Evolutionary conservation across 23 tunicate genomes (phyloP), one percentile per base, ranked within the genome.

Genomic region (Trididemnum clinides): DNA sequence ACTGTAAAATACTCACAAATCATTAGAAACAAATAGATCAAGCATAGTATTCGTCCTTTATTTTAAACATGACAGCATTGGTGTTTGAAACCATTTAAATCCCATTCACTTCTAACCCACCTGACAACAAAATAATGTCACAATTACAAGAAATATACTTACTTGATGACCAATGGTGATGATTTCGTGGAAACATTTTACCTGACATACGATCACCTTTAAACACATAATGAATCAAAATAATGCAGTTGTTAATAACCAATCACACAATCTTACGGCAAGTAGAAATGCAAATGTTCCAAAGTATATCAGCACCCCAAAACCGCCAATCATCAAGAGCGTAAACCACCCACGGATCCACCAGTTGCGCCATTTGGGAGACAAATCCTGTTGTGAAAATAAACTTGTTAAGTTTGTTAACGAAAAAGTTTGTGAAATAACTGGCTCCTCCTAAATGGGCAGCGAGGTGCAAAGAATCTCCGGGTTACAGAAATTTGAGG

Each of bases 161-260:
- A 89, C 92, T 89, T 88, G 93, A 33, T 97, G 89, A 5, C 95
- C 97, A 57, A 97, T 97, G 10, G 99, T 86, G 77, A 97, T 97
- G 34, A 97, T 97, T 77, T 97, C 99, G 82, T 97, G 99, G 54
- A 89, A 97, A 44, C 97, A 88, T 82, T 97, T 97, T 19, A 97
- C 88, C 86, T 97, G 99, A 29, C 88, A 71, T 12, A 85, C 33
- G 7, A 97, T 82, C 18, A 97, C 91, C 94, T 92, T 82, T 0
- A 84, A 71, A 64, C 37, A 50, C 15, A 27, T 30, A 51, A 78
- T 36, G 3, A 39, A 15, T 76, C 3, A 39, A 39, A 62, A 12
- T 62, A 62, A 62, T 12, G 25, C 27, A 20, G n/a, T 20, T 10
- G 31, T 69, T 33, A 69, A 69, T 2, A 69, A 69, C 31, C 7